Base-by-base conservation (phyloP, 2,113 vertebrate genomes). In the Potamarius usumacintae region DNA sequence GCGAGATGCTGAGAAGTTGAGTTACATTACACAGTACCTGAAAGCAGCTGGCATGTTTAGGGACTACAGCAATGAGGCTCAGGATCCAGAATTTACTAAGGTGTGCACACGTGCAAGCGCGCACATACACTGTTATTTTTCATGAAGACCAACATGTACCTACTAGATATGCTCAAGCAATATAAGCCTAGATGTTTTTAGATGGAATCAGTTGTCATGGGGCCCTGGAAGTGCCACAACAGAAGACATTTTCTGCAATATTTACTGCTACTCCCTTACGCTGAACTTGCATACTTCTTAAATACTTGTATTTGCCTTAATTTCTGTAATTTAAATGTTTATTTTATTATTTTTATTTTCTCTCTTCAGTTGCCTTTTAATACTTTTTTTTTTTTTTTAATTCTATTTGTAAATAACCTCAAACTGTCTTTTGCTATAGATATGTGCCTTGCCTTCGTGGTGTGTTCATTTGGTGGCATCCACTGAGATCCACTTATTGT, bases 41-140 rank as follows among this genome's bases (percentile, higher is more conserved):
- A 96, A 97, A 91, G 94, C 96, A 69, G 97, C 97, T 79, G 94
- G 93, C 88, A 97, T 99, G 96, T 97, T 97, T 85, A 96, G 97
- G 92, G 96, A 99, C 91, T 99, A 97, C 94, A 96, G 72, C 17
- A 90, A 98, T 9, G 81, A 93, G 0, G 92, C 92, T 7, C 96
- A 99, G 92, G 97, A 99, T 92, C 98, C 98, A 0, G 96, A 98
- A 78, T 99, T 98, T 93, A 96, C 97, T 86, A 94, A 96, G 96
- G 98, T 99, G 94, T 72, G 27, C 81, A 52, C 10, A 77, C 10
- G n/a, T 22, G 25, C 62, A 63, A 20, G 25, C 62, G 9, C 62
- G 9, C 62, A 2, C 22, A 65, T 8, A 8, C 12, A 34, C 7
- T 52, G 9, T 34, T 71, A 15, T 52, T 52, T 52, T 25, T 52